Evolutionary conservation across 1,140 invertebrate genomes (phyloP), one percentile per base, ranked within the genome.

Genomic region (Wasmannia auropunctata): DNA sequence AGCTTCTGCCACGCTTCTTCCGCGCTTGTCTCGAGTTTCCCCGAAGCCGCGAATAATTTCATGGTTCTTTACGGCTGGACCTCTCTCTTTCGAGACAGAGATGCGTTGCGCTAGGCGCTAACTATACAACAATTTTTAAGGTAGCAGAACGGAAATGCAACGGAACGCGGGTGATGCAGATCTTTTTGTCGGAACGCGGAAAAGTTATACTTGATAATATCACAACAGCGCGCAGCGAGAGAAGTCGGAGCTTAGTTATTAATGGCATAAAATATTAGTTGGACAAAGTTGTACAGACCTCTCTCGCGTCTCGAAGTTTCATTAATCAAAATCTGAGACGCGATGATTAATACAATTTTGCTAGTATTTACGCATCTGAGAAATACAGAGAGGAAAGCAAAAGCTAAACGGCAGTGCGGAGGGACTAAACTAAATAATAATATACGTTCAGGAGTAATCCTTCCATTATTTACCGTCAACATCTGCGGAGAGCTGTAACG

Each of bases 301-400:
- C 19, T n/a, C 65, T 75, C 22, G 22, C 8, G n/a, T 25, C 22
- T 63, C 54, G 6, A 40, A 56, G 60, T 76, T 22, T 67, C 46
- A 83, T 83, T 83, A 72, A 83, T 72, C 79, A 72, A 22, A 34
- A 31, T 58, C 8, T 37, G 37, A 43, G 37, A 72, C 25, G 22
- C 63, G 51, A 58, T 72, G 37, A 83, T 74, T 83, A 80, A 80
- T 80, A 63, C 22, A 37, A 80, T 80, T 69, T 49, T n/a, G 16
- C 63, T 40, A 19, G 1, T 79, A 51, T 67, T 79, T 40, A 75
- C 3, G 51, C 22, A 28, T 56, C 7, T 56, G 22, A 62, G 19
- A 43, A 79, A 37, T 25, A 25, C 8, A 22, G 28, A 31, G 31
- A 51, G 31, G n/a, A n/a, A 80, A 40, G 19, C n/a, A 51, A 19